Evolutionary conservation across 2,888 invertebrate genomes (phyloP).

Genomic region (Poecilus cupreus): DNA sequence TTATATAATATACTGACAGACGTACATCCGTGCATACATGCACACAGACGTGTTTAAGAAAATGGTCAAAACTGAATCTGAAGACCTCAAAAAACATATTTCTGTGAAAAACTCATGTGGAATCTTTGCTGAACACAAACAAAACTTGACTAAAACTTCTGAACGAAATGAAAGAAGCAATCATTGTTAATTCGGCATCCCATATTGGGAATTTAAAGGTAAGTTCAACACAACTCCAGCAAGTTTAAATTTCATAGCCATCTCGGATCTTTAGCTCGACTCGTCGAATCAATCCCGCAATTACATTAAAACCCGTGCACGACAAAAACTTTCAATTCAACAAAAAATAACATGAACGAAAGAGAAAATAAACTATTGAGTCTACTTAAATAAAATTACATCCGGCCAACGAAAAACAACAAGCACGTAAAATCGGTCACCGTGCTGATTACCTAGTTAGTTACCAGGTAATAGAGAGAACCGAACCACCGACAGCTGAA

Average conservation of each 20-base stretch:
- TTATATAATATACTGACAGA: no score
- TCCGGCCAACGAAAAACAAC: not conserved
- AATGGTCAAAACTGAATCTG: no score
- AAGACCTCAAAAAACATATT: no score
- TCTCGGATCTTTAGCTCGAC: not conserved
- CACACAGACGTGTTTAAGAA: no score
- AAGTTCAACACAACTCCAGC: not conserved
- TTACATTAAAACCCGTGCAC: not conserved
- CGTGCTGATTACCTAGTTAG: constrained; percentile 14
- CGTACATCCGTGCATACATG: no score
- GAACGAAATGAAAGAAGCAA: not conserved
- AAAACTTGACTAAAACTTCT: no score
- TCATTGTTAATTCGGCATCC: not conserved
- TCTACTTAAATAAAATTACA: constrained; percentile 14
- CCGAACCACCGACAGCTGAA: no score
- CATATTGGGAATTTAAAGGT: not conserved
- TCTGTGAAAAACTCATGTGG: no score
- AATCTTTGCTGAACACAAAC: no score
- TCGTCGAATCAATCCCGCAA: not conserved
- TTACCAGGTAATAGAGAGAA: not conserved
- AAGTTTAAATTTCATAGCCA: not conserved
- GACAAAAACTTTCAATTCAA: not conserved
- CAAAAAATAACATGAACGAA: not conserved
- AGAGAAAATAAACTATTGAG: not conserved
- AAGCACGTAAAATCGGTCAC: not conserved